These are phyloP conservation scores for Lacanobia oleracea DNA, from an alignment of 2,888 invertebrate genomes.

Conservation along the genomic window DNA sequence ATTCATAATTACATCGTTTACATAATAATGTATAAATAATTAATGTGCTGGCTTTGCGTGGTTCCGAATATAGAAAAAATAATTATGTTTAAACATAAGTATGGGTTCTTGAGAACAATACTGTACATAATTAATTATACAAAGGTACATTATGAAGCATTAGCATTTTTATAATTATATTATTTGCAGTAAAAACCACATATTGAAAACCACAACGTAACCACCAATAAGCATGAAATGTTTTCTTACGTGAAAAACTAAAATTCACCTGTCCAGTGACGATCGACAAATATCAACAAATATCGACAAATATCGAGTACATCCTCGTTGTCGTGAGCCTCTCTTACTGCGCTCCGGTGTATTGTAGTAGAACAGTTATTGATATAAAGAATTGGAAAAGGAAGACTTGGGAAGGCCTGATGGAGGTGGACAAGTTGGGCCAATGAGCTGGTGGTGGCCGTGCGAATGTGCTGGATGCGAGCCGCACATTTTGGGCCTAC, in stretches of 20 bases:
- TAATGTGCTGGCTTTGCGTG: conserved; percentile 37
- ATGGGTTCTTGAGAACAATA: conserved; percentile 26
- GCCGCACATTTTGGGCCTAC: too few species aligned
- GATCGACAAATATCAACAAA: neutral
- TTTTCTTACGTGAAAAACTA: neutral
- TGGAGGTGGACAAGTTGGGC: too few species aligned
- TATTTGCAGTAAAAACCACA: conserved; percentile 1
- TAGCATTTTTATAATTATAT: conserved; percentile 6
- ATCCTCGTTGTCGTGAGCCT: too few species aligned
- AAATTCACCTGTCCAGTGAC: neutral
- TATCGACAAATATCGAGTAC: too few species aligned
- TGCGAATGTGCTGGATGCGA: too few species aligned
- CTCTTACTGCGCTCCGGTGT: too few species aligned
- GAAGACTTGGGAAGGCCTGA: too few species aligned
- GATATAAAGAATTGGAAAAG: too few species aligned
- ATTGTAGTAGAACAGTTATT: too few species aligned
- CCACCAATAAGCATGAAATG: conserved; percentile 12
- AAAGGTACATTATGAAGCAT: conserved; percentile 4
- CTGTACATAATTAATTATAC: conserved; percentile 11
- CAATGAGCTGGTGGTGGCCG: too few species aligned
- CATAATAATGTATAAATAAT: conserved; percentile 35
- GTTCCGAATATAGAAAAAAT: conserved; percentile 30
- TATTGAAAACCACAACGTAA: conserved; percentile 3
- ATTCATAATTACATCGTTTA: conserved; percentile 47
- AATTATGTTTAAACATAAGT: conserved; percentile 1